Evolutionary conservation across 2,888 invertebrate genomes (phyloP).

Genomic region (Cephus pulcher): DNA sequence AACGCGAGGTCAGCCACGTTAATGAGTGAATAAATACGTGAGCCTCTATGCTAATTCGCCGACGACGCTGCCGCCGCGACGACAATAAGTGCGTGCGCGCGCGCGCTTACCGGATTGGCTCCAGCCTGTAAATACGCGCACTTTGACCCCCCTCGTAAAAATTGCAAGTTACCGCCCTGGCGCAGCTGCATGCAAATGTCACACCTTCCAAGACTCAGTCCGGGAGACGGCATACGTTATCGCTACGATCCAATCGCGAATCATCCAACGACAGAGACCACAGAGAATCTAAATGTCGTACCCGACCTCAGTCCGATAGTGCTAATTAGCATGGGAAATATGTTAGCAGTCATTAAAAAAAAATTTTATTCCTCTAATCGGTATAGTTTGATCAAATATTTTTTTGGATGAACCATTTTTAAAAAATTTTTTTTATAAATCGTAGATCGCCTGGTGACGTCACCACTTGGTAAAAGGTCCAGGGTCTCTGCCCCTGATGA

Average conservation of each 20-base stretch:
- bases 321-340: not conserved
- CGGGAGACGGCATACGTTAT: constrained; percentile 27
- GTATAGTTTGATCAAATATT: not conserved
- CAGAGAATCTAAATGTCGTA: constrained; percentile 2
- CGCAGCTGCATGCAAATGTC: constrained; percentile 52
- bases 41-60: constrained; percentile 47
- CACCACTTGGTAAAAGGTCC: too few species aligned
- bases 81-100: constrained; percentile 22
- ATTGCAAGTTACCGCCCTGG: constrained; percentile 48
- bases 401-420: not conserved
- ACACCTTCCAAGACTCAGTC: not conserved
- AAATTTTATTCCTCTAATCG: not conserved
- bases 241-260: constrained; percentile 6
- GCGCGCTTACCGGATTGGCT: constrained; percentile 35
- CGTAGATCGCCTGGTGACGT: too few species aligned
- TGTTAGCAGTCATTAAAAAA: not conserved
- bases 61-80: constrained; percentile 12
- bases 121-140: constrained; percentile 44
- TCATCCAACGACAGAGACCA: not conserved
- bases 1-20: constrained; percentile 21
- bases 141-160: constrained; percentile 59
- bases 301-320: not conserved
- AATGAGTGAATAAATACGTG: constrained; percentile 49
- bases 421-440: not conserved
- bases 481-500: not conserved